Conservation (phyloP, 2,888 invertebrate species). For the Boloria euphrosyne region DNA sequence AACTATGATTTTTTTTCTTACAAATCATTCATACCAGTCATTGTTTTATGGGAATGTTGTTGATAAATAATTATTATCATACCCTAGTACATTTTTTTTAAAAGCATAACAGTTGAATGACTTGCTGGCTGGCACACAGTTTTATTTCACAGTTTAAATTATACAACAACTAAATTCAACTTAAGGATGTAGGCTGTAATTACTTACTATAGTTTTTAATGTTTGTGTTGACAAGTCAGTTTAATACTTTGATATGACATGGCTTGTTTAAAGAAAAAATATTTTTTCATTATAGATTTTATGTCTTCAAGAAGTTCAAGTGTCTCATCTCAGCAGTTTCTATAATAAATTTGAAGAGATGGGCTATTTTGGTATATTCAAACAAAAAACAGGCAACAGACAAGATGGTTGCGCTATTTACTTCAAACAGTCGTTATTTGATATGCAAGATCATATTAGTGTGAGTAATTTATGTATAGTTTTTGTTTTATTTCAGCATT, state of each 20-base stretch:
- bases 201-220: not conserved
- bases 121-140: too few species aligned
- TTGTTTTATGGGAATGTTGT: too few species aligned
- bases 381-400: slow-evolving; percentile 90
- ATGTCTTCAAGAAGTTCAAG: slow-evolving; percentile 95
- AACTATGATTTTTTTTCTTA: too few species aligned
- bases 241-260: not conserved
- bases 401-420: slow-evolving; percentile 96
- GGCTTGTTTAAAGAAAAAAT: not conserved
- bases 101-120: too few species aligned
- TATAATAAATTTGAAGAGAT: slow-evolving; percentile 76
- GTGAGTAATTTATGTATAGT: slow-evolving; percentile 80
- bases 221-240: not conserved
- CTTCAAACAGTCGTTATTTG: slow-evolving; percentile 86
- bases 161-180: too few species aligned
- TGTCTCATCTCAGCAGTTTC: slow-evolving; percentile 85
- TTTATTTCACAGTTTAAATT: too few species aligned
- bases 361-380: slow-evolving; percentile 90
- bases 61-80: too few species aligned
- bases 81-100: too few species aligned
- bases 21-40: too few species aligned
- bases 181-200: too few species aligned
- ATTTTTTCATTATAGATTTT: slow-evolving; percentile 83
- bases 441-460: slow-evolving; percentile 83
- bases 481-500: not conserved